Base-by-base conservation (phyloP, 1,140 invertebrate species). In the Macrostomum lignano region DNA sequence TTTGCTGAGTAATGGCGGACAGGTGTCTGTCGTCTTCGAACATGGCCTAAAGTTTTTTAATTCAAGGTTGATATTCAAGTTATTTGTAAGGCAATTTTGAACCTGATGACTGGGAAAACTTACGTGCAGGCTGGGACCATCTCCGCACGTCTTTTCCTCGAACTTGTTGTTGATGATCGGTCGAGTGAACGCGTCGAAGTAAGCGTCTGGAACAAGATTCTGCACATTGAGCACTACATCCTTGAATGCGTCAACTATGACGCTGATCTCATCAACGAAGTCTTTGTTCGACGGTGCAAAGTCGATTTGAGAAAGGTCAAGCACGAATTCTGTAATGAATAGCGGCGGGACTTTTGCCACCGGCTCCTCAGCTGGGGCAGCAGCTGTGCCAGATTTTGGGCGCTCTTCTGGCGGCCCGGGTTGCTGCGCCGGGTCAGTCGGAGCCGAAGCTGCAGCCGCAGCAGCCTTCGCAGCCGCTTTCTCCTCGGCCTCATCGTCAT, bases 121-220 rank as follows among this genome's bases (percentile, higher is more conserved):
- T n/a, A n/a, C n/a, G n/a, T n/a, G n/a, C 6, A 74, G 47, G 31
- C 64, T 62, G 0, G 70, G 69, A 1, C 72, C 65, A 19, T 64
- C 54, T 1, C 68, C 68, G 28, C 65, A 67, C 0, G 66, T 62
- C 44, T 67, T 65, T 28, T 70, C 64, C 42, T 72, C 66, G 45
- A 65, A 60, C 48, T 70, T 69, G 13, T 66, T 65, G 60, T 73
- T 71, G 28, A 74, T 69, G 11, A 70, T 64, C 0, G 72, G 72
- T 37, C 44, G 45, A 21, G 51, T 59, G 36, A 60, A 59, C 31
- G 51, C 46, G 42, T 59, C 51, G 45, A 59, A 61, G 38, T 51
- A 52, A 13, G 44, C 44, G 40, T 58, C 50, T 10, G 52, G 49
- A 11, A 58, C 47, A 2, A 60, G 42, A 36, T 58, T 60, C 36